Conservation (phyloP, 2,797 vertebrate genomes). For the Anniella stebbinsi region DNA sequence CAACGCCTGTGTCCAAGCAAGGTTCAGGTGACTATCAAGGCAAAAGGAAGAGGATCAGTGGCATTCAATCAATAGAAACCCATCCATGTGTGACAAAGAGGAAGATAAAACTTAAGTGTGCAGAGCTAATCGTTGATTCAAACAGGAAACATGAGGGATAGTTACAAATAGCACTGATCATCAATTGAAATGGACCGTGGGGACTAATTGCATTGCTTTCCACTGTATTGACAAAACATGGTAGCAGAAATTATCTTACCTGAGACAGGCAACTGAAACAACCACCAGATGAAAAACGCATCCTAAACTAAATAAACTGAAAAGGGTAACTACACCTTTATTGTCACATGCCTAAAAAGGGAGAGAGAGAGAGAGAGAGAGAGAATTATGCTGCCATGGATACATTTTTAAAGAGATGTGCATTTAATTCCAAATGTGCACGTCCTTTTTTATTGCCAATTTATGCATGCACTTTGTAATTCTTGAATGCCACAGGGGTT, state of each 20-base stretch:
- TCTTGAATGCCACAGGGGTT: too few species aligned
- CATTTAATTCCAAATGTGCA: not conserved
- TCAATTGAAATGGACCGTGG: not conserved
- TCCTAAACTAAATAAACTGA: not conserved
- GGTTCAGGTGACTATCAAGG: not conserved
- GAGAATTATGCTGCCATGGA: not conserved
- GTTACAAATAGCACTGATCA: not conserved
- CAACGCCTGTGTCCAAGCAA: not conserved
- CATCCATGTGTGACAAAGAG: not conserved
- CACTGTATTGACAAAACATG: not conserved
- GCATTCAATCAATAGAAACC: not conserved
- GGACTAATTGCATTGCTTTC: not conserved
- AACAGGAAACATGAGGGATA: conserved; percentile 4
- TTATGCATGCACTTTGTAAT: not conserved
- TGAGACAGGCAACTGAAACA: not conserved
- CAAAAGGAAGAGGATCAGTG: not conserved
- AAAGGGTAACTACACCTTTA: not conserved
- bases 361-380: too few species aligned
- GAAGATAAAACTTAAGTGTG: not conserved
- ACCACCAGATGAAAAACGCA: not conserved
- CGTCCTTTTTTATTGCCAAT: not conserved
- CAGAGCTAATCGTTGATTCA: not conserved
- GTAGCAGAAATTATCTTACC: conserved; percentile 46
- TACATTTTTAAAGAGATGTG: not conserved
- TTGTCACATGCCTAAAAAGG: not conserved